phyloP scores from a whole-genome alignment of 1,140 invertebrate species.

The Bombus soroeensis region DNA sequence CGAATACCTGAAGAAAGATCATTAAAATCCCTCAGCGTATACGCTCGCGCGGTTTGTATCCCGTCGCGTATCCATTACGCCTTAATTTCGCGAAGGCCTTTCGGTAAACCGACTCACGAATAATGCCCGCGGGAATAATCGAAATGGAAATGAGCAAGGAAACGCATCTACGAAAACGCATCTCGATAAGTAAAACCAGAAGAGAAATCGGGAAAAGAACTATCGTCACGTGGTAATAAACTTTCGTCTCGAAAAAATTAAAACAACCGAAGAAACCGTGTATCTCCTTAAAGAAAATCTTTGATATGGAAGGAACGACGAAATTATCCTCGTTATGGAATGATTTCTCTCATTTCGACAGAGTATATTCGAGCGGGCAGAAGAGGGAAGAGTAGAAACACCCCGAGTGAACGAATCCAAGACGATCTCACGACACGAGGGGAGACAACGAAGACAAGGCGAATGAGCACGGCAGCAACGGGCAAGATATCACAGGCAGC shows the following conservation, averaged over 20 bases:
- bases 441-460: slow-evolving; percentile 62
- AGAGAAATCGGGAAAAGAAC: neutral
- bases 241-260: no score
- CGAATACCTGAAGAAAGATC: slow-evolving; percentile 68
- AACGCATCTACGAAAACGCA: neutral
- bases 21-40: slow-evolving; percentile 64
- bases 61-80: slow-evolving; percentile 67
- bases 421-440: slow-evolving; percentile 64
- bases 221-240: neutral
- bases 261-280: no score
- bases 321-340: no score
- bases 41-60: slow-evolving; percentile 59
- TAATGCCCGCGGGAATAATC: slow-evolving; percentile 48
- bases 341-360: no score
- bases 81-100: slow-evolving; percentile 60
- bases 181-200: no score
- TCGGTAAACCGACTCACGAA: slow-evolving; percentile 50
- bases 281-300: no score
- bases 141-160: slow-evolving; percentile 52
- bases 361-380: no score
- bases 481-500: slow-evolving; percentile 63
- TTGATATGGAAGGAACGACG: no score
- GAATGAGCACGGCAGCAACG: slow-evolving; percentile 64
- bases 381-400: neutral
- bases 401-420: slow-evolving; percentile 54